Conservation (phyloP, 2,797 vertebrate species). For the Crypturellus tataupa region DNA sequence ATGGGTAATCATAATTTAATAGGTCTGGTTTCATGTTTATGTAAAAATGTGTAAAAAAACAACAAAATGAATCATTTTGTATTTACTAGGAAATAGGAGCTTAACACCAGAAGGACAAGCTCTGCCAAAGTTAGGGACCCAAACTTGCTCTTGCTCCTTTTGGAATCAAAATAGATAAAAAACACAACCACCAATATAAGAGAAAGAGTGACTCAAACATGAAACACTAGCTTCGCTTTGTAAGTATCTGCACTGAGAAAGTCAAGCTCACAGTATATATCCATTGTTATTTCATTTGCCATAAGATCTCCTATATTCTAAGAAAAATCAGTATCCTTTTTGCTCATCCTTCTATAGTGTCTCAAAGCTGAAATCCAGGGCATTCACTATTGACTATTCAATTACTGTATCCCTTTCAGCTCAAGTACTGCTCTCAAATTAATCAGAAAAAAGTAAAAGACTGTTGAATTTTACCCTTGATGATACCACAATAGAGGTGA, state of each 20-base stretch:
- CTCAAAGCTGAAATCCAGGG: slow-evolving; percentile 58
- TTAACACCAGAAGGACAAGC: not conserved
- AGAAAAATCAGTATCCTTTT: slow-evolving; percentile 12
- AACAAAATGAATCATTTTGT: not conserved
- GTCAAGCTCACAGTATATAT: not conserved
- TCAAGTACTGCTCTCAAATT: slow-evolving; percentile 44
- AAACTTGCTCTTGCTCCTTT: not conserved
- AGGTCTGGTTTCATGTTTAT: slow-evolving; percentile 20
- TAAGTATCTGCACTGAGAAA: not conserved
- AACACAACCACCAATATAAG: not conserved
- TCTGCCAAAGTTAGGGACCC: not conserved
- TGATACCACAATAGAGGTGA: slow-evolving; percentile 67
- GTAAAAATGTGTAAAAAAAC: not conserved
- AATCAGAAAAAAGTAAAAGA: slow-evolving; percentile 58
- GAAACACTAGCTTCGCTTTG: not conserved
- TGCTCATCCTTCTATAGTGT: not conserved
- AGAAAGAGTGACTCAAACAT: not conserved
- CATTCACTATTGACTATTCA: slow-evolving; percentile 57
- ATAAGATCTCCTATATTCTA: not conserved
- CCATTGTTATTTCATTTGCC: not conserved
- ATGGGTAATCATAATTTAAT: not conserved
- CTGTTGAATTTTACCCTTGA: slow-evolving; percentile 61
- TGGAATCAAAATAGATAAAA: not conserved
- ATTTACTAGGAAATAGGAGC: not conserved
- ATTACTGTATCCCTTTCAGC: slow-evolving; percentile 37